Base-by-base conservation (phyloP, 2,888 invertebrate species). In the Linnaemya vulpina region DNA sequence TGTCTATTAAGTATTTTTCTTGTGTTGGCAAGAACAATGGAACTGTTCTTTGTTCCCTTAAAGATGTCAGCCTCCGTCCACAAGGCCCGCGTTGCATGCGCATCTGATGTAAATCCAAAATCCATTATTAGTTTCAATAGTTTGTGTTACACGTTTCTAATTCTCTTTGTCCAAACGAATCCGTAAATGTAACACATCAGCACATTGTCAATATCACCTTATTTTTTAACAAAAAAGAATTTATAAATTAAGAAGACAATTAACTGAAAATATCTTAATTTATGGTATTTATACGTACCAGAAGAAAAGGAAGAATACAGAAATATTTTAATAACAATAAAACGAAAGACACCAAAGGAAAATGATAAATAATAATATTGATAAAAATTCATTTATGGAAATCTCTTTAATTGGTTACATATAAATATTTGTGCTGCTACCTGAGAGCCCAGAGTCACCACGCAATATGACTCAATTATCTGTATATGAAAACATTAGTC, bases 351-450 rank as follows among this genome's bases (percentile, higher is more conserved):
- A 0, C 10, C 15, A 22, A 40, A 76, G n/a, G 65, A 49, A 55
- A 7, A 75, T 17, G 13, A 70, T 5, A 53, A 40, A 40, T 11
- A 40, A 40, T 11, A 40, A 40, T 38, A 25, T 68, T 84, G 84
- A 81, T 81, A 30, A 84, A 43, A 15, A 76, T 49, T 68, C 70
- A 81, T 68, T 76, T 73, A 81, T 80, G 51, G 51, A 76, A 73
- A 74, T 74, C 58, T 77, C 46, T 49, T 49, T 81, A 81, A 81
- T 76, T 84, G 84, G 73, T 77, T 80, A 73, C 62, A 80, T 84
- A 76, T 84, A 84, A 84, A 84, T 84, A 84, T 84, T 84, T 84
- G 76, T 67, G 76, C 65, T 76, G 84, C 84, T 84, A 84, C 84
- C 80, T 84, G 84, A 67, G 74, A 80, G 53, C 13, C n/a, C 5